Percentiles rank a stretch among this genome's conserved stretches.
Evolutionary conservation across 2,888 invertebrate species (phyloP).

Genomic region (Drosophila kuntzei): DNA sequence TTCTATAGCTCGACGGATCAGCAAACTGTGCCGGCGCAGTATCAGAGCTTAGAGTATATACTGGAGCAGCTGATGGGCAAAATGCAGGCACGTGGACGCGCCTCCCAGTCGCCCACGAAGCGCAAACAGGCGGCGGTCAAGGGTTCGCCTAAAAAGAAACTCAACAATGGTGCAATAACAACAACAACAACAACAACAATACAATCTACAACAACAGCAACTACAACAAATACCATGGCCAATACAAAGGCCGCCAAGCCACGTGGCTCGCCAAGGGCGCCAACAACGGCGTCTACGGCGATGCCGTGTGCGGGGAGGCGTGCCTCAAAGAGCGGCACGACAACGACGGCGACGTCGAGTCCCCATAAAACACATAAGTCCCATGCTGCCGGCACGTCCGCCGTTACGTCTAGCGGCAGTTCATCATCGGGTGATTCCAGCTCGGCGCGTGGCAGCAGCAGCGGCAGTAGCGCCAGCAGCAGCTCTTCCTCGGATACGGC

Average conservation of each 20-base stretch:
- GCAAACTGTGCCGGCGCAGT: conserved; percentile 79
- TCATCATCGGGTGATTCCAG: conserved; percentile 82
- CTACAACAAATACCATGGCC: conserved; percentile 56
- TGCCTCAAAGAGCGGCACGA: conserved; percentile 72
- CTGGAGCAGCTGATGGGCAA: conserved; percentile 82
- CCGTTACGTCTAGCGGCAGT: conserved; percentile 80
- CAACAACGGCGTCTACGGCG: conserved; percentile 40
- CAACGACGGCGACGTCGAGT: conserved; percentile 63
- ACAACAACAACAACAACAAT: conserved; percentile 48
- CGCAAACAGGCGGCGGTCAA: conserved; percentile 65
- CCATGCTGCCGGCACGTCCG: conserved; percentile 65
- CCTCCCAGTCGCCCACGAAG: conserved; percentile 80
- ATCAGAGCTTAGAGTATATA: conserved; percentile 84
- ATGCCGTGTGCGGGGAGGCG: conserved; percentile 71
- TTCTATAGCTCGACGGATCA: conserved; percentile 88
- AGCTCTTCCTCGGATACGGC: conserved; percentile 23
- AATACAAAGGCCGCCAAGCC: conserved; percentile 58
- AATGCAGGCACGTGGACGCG: conserved; percentile 61
- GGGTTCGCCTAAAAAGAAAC: conserved; percentile 81
- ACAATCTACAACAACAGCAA: conserved; percentile 32
- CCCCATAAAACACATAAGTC: conserved; percentile 48
- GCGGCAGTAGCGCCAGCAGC: conserved; percentile 30
- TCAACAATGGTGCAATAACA: conserved; percentile 84
- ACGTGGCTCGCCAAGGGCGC: conserved; percentile 61
- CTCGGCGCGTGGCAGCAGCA: conserved; percentile 75